These are phyloP conservation scores for Onychomys arenicola DNA, from an alignment of 2,797 vertebrate species.

Conservation along the genomic window DNA sequence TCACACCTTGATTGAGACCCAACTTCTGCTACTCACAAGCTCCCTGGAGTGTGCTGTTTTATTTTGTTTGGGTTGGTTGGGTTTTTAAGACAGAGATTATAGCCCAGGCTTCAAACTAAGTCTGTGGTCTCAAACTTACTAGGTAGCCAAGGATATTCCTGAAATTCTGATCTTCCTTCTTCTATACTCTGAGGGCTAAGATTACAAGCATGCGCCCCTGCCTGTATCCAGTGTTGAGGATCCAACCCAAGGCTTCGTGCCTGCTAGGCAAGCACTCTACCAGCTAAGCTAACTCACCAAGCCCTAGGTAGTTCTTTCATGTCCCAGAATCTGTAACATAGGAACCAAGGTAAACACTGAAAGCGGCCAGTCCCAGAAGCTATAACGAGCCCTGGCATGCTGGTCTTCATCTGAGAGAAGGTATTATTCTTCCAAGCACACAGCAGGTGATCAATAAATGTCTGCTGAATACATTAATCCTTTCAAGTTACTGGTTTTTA, in stretches of 20 bases:
- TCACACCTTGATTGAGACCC: not conserved
- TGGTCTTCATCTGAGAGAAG: not conserved
- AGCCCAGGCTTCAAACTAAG: not conserved
- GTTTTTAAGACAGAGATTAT: not conserved
- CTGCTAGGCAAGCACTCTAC: not conserved
- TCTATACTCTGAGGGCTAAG: not conserved
- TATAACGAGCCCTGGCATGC: not conserved
- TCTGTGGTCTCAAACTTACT: not conserved
- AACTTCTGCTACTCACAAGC: not conserved
- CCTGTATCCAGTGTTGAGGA: not conserved
- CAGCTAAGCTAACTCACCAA: not conserved
- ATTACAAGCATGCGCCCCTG: not conserved
- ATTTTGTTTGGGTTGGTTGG: not conserved
- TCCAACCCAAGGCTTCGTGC: not conserved
- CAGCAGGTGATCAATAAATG: conserved; percentile 65
- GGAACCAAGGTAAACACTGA: not conserved
- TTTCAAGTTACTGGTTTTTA: conserved; percentile 66
- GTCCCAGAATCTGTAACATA: not conserved
- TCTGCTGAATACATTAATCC: conserved; percentile 69
- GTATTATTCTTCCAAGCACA: conserved; percentile 62
- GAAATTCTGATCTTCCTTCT: not conserved
- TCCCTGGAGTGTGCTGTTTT: not conserved
- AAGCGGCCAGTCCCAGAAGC: not conserved
- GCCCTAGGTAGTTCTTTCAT: not conserved
- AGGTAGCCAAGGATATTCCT: not conserved